Base-by-base conservation (phyloP, 1,140 invertebrate species). In the Bombus terrestris region DNA sequence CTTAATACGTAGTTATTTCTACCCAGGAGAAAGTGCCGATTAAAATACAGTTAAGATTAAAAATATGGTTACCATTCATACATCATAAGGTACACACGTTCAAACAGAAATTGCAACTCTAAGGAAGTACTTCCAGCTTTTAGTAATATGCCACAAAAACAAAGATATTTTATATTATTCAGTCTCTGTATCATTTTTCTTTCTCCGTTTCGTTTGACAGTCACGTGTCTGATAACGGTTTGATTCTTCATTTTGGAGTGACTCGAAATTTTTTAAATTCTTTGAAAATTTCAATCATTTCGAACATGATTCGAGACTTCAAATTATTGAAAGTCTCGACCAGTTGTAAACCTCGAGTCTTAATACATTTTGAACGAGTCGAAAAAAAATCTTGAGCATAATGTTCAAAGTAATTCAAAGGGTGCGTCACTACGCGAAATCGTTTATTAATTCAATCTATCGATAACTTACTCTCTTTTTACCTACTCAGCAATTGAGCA, bases 1-100 rank as follows among this genome's bases (percentile, higher is more conserved):
- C 12, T 59, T 59, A 59, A 72, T 32, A 10, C 18, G 15, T 1
- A 22, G 32, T 43, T 53, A 53, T 72, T 57, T 66, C 41, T 64
- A 5, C 0, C 13, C 35, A 32, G 47, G 47, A 69, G 64, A 83
- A 77, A 83, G 47, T 77, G 74, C 15, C 25, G 64, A 77, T 77
- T 71, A 53, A 53, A 77, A 57, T 69, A 57, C 18, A 37, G n/a
- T 41, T 37, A 28, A 62, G 0, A n/a, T n/a, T 43, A 18, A 15
- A 12, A 77, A 57, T 80, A 47, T 41, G 32, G 47, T 53, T 53
- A 53, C 22, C 15, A 53, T 53, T 53, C 47, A 53, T 53, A 22
- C 47, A 22, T 53, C 5, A 22, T 22, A 53, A 53, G 47, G 6
- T 15, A 41, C 10, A 68, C 35, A 35, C n/a, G 37, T 53, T 47